phyloP scores from a whole-genome alignment of 2,113 vertebrate species.

The Varanus salvator region DNA sequence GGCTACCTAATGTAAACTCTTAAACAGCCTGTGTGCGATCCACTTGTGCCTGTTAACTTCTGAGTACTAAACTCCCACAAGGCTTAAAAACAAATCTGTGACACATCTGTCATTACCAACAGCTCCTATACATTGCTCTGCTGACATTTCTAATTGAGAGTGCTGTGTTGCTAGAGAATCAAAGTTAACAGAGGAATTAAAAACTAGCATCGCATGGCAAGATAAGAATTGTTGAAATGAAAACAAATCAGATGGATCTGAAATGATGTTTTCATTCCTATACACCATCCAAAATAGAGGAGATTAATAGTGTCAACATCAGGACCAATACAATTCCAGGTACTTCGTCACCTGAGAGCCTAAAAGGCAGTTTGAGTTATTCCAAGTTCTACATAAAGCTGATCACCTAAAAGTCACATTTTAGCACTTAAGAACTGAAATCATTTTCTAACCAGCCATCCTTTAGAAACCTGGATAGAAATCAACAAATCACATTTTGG shows the following conservation, averaged over 20 bases:
- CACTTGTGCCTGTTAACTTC: background rate
- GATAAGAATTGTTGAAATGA: background rate
- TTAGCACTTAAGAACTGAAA: background rate
- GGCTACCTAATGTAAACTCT: background rate
- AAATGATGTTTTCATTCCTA: background rate
- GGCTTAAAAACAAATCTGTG: background rate
- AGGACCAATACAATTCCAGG: background rate
- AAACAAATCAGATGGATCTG: background rate
- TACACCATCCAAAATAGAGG: background rate
- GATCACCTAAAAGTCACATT: background rate
- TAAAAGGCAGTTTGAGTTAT: background rate
- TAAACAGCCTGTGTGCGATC: background rate
- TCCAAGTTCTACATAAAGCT: background rate
- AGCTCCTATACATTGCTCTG: background rate
- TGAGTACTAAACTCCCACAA: background rate
- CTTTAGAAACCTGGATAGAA: too few relatives aligned
- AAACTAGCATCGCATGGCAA: background rate
- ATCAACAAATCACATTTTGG: background rate
- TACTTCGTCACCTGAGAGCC: too few relatives aligned
- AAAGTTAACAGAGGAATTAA: background rate
- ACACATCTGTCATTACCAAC: accelerated
- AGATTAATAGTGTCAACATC: background rate
- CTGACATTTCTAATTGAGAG: accelerated
- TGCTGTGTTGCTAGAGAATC: background rate
- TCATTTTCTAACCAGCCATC: background rate